Percentiles rank a stretch among this genome's conserved stretches.
Conservation (phyloP, 2,888 invertebrate species). For the Diarsia mendica region DNA sequence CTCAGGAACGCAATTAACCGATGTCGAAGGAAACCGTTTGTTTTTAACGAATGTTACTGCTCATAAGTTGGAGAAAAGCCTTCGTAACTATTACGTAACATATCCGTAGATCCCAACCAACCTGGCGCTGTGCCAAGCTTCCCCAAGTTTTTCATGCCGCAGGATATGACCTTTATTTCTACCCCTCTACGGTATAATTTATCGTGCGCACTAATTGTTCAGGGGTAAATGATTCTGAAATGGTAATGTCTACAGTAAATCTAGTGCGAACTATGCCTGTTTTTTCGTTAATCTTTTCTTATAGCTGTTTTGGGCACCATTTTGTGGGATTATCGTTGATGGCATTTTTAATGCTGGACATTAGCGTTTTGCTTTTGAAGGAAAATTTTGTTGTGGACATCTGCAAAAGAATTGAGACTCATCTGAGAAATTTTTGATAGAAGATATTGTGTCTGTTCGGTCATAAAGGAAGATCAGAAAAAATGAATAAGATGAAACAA, state of each 20-base stretch:
- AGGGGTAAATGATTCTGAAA: conserved; percentile 58
- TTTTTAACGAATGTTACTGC: conserved; percentile 46
- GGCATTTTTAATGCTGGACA: neutral
- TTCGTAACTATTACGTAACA: conserved; percentile 63
- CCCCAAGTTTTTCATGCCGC: conserved; percentile 33
- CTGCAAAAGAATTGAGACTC: neutral
- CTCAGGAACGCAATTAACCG: conserved; percentile 11
- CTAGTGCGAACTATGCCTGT: conserved; percentile 42
- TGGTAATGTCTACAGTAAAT: conserved; percentile 61
- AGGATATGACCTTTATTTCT: conserved; percentile 60
- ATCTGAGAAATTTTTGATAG: neutral
- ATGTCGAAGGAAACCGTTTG: conserved; percentile 27
- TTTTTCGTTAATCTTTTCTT: conserved; percentile 54
- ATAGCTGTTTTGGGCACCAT: conserved; percentile 35
- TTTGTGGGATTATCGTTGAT: conserved; percentile 18
- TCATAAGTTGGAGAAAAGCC: conserved; percentile 52
- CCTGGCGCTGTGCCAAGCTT: conserved; percentile 60
- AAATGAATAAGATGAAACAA: neutral
- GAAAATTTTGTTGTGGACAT: neutral
- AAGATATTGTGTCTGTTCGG: neutral
- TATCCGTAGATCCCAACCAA: conserved; percentile 53
- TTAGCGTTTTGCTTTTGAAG: no score
- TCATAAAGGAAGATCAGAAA: neutral
- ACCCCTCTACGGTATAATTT: conserved; percentile 50
- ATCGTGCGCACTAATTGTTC: conserved; percentile 47